These are phyloP conservation scores for Rhyacichthys aspro DNA, from an alignment of 2,797 vertebrate species.

Conservation along the genomic window DNA sequence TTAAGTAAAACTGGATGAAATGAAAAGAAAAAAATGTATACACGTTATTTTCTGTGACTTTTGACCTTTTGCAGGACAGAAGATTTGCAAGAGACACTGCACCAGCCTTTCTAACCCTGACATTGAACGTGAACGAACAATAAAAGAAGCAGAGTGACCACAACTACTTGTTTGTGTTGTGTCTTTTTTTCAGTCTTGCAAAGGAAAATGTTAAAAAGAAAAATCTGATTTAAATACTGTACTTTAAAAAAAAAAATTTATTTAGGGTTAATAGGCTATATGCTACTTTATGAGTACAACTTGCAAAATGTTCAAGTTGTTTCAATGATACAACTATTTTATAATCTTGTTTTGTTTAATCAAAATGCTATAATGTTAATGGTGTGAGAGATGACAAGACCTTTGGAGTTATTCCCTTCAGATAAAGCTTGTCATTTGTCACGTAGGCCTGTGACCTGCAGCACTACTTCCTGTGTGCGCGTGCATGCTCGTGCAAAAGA, in stretches of 20 bases:
- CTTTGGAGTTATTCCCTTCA: neutral
- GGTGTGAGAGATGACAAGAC: no score
- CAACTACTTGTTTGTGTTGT: conserved; percentile 8
- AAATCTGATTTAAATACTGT: no score
- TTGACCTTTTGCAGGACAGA: conserved; percentile 26
- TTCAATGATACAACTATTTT: no score
- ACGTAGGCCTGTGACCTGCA: conserved; percentile 20
- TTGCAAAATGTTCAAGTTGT: no score
- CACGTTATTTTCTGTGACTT: neutral
- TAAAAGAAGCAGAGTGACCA: conserved; percentile 28
- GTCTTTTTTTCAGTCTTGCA: neutral
- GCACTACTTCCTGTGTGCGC: neutral
- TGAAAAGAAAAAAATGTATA: neutral
- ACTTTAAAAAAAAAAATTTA: no score
- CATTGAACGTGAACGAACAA: conserved; percentile 12
- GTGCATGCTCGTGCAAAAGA: neutral
- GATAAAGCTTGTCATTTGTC: conserved; percentile 13
- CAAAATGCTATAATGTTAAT: no score
- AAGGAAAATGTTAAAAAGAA: no score
- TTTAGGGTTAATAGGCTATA: no score
- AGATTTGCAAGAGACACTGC: neutral
- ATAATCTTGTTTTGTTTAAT: no score
- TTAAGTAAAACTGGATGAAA: neutral
- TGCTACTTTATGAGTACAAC: no score
- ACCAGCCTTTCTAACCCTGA: neutral